Evolutionary conservation across 2,113 vertebrate genomes (phyloP), one percentile per base, ranked within the genome.

Genomic region (Lethenteron reissneri): DNA sequence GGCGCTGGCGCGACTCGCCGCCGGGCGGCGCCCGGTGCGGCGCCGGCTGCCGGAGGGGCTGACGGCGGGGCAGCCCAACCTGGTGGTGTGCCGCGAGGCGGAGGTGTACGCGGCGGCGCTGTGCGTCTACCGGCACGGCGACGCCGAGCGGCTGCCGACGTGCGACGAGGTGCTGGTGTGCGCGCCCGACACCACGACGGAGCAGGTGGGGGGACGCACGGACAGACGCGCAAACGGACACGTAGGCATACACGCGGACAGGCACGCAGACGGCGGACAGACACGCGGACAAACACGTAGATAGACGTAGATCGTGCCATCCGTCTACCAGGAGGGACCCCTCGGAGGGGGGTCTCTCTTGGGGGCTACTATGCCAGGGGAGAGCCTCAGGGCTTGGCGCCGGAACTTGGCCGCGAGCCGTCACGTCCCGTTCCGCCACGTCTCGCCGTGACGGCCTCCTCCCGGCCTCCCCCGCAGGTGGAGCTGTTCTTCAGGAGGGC

Each of bases 1-100:
- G 70, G 78, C 84, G 3, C 79, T 97, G 74, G 79, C 83, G 74
- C 71, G 70, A 56, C 79, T 96, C 76, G 83, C 86, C 41, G 7
- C 70, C 25, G 72, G n/a, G 3, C 19, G 62, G 0, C 21, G 59
- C 1, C 10, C 6, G 0, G 70, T 88, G 71, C 17, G 1, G 1
- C 83, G 90, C 60, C 71, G 71, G 12, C 78, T 92, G 1, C 89
- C 89, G 2, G 58, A 10, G 1, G 17, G 76, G 71, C 75, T 80
- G 68, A 77, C 78, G 69, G n/a, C 73, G n/a, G 81, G 83, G 5
- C 81, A 75, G 11, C 81, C 83, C 1, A 81, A 81, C 69, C 81
- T 86, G 1, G 56, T 86, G 56, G 71, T 80, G 8, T 85, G 84
- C 70, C 76, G 80, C 25, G 73, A 57, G 56, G 68, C 70, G 0